Conservation (phyloP, 2,113 vertebrate species). For the Nycticorax nycticorax region DNA sequence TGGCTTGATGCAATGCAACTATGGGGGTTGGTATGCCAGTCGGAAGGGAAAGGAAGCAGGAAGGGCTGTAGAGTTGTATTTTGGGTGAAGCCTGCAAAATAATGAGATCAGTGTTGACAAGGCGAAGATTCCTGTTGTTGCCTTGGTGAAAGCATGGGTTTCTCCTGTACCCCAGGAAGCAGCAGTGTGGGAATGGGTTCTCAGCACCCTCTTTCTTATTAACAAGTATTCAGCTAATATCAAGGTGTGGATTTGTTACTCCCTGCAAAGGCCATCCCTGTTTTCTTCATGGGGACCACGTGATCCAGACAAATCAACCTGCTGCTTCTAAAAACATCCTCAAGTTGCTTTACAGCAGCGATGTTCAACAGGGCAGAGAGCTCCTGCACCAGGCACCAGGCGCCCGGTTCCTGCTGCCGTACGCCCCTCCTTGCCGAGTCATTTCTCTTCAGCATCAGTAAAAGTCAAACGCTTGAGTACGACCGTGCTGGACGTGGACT, state of each 20-base stretch:
- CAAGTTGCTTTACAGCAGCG: neutral
- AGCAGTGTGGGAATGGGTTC: neutral
- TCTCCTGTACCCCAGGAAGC: neutral
- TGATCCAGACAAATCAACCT: neutral
- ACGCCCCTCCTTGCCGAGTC: accelerated
- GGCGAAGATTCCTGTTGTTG: neutral
- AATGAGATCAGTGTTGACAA: neutral
- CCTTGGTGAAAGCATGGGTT: neutral
- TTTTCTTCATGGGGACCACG: neutral
- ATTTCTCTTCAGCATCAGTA: neutral
- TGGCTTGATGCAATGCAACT: neutral
- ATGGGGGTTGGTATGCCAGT: accelerated
- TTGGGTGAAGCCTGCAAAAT: neutral
- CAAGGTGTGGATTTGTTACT: neutral
- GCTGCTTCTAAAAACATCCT: neutral
- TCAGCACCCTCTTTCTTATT: neutral
- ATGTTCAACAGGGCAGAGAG: neutral
- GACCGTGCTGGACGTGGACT: neutral
- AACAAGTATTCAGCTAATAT: neutral
- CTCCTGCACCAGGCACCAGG: neutral
- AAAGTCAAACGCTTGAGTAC: neutral
- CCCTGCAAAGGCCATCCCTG: neutral
- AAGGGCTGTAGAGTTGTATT: neutral
- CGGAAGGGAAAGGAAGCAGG: neutral
- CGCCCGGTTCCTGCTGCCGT: neutral